These are phyloP conservation scores for Hylyphantes graminicola DNA, from an alignment of 1,140 invertebrate genomes.

Conservation along the genomic window DNA sequence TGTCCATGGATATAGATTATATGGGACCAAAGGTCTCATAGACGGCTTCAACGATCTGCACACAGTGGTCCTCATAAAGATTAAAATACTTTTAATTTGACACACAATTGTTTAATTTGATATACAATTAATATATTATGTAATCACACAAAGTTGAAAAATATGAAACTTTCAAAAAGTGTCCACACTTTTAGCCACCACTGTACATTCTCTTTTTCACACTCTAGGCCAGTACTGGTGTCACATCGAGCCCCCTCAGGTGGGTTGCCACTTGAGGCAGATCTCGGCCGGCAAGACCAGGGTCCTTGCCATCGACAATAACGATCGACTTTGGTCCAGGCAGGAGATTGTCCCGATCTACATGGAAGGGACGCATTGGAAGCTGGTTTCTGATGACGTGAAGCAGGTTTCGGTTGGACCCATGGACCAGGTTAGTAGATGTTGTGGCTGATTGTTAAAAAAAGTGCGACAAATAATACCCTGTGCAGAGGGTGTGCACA, in stretches of 20 bases:
- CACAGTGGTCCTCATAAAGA: too few species aligned
- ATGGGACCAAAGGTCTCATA: too few species aligned
- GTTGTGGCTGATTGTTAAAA: background rate
- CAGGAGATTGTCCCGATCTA: conserved; percentile 73
- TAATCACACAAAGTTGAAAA: too few species aligned
- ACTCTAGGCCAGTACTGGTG: conserved; percentile 75
- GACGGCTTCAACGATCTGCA: too few species aligned
- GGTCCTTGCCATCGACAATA: conserved; percentile 76
- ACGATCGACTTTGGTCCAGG: conserved; percentile 69
- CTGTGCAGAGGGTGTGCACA: too few species aligned
- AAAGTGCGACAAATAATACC: too few species aligned
- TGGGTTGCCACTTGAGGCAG: conserved; percentile 78
- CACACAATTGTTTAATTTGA: too few species aligned
- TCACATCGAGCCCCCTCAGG: conserved; percentile 74
- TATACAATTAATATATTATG: conserved; percentile 56
- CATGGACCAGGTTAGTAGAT: conserved; percentile 67
- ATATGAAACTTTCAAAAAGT: too few species aligned
- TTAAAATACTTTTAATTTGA: too few species aligned
- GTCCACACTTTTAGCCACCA: too few species aligned
- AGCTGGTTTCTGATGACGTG: conserved; percentile 64
- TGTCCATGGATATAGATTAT: too few species aligned
- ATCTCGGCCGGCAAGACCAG: conserved; percentile 78
- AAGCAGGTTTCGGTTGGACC: conserved; percentile 74
- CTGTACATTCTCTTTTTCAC: background rate
- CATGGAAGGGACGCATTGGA: conserved; percentile 68